These are phyloP conservation scores for Tragopan temminckii DNA, from an alignment of 2,797 vertebrate genomes.

Conservation along the genomic window DNA sequence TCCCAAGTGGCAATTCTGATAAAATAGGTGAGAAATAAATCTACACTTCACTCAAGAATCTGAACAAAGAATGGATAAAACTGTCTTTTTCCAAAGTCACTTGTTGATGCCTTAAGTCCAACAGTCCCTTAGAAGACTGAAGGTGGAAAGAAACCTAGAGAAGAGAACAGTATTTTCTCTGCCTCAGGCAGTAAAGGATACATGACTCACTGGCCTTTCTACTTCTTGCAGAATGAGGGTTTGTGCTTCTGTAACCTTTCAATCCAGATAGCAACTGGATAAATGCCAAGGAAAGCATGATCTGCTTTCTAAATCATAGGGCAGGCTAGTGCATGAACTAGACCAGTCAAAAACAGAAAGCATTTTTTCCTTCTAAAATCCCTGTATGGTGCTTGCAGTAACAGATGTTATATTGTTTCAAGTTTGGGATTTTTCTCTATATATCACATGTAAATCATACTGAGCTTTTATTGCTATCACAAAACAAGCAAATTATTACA, in stretches of 20 bases:
- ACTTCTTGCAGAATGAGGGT: slow-evolving; percentile 11
- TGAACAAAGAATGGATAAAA: slow-evolving; percentile 28
- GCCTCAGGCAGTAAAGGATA: not conserved
- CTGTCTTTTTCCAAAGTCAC: not conserved
- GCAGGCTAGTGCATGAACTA: slow-evolving; percentile 1
- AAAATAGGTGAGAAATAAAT: slow-evolving; percentile 1
- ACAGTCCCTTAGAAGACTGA: slow-evolving; percentile 9
- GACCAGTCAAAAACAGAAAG: slow-evolving; percentile 39
- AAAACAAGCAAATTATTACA: not conserved
- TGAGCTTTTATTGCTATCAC: not conserved
- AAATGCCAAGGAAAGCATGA: slow-evolving; percentile 63
- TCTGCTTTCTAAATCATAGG: slow-evolving; percentile 55
- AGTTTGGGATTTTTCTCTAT: slow-evolving; percentile 3
- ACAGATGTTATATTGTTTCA: slow-evolving; percentile 24
- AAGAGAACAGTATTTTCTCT: slow-evolving; percentile 43
- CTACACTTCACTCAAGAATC: not conserved
- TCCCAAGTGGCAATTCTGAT: slow-evolving; percentile 24
- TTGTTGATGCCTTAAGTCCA: slow-evolving; percentile 17
- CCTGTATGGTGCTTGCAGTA: slow-evolving; percentile 21
- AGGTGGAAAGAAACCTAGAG: slow-evolving; percentile 23
- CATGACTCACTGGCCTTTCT: slow-evolving; percentile 27
- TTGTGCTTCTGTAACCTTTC: slow-evolving; percentile 58
- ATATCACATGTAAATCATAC: not conserved
- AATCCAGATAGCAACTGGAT: slow-evolving; percentile 50
- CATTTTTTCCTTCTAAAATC: slow-evolving; percentile 19